Evolutionary conservation across 1,140 invertebrate species (phyloP).

Genomic region (Wiebesia pumilae): DNA sequence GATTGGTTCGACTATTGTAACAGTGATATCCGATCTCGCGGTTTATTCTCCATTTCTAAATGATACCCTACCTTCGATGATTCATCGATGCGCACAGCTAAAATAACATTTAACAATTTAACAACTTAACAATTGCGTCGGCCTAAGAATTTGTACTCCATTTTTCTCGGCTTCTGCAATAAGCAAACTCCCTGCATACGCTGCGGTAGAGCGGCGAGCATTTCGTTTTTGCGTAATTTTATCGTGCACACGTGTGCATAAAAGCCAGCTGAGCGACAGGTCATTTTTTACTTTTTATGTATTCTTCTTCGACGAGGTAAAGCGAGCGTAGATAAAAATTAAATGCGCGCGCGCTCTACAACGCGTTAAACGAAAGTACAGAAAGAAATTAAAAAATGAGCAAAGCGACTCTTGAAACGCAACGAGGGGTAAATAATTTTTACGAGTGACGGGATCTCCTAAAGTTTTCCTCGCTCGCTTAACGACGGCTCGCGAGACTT

Average conservation of each 20-base stretch:
- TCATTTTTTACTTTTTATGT: conserved; percentile 20
- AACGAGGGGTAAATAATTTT: conserved; percentile 27
- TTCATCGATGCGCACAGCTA: conserved; percentile 21
- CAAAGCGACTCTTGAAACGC: neutral
- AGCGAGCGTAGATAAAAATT: conserved; percentile 20
- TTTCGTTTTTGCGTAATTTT: conserved; percentile 25
- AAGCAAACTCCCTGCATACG: neutral
- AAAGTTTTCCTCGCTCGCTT: conserved; percentile 7
- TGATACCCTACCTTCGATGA: conserved; percentile 44
- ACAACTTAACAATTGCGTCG: neutral
- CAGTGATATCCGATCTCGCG: conserved; percentile 14
- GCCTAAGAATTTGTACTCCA: conserved; percentile 14
- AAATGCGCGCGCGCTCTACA: conserved; percentile 1
- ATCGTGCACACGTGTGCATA: neutral
- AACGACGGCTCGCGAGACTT: neutral
- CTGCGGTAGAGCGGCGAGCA: neutral
- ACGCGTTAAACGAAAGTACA: neutral
- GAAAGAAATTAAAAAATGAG: neutral
- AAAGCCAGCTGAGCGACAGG: neutral
- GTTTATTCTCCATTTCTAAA: conserved; percentile 34
- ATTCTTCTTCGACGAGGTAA: neutral
- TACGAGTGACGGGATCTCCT: neutral
- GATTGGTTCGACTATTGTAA: conserved; percentile 20
- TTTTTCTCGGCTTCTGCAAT: neutral
- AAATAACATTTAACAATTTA: neutral